Conservation (phyloP, 2,797 vertebrate species). For the Lagodon rhomboides region DNA sequence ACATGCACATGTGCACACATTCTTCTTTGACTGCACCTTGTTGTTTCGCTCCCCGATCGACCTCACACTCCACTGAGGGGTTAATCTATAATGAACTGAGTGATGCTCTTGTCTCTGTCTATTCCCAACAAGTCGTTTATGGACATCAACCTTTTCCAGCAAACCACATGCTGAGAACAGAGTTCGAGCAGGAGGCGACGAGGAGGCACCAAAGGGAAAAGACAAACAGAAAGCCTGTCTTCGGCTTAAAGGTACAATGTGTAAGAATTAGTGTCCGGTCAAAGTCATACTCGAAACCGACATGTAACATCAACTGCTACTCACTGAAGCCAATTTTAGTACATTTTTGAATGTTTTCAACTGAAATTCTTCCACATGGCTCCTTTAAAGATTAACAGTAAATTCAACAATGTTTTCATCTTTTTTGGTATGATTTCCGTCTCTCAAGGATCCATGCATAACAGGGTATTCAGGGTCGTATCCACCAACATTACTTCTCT, state of each 20-base stretch:
- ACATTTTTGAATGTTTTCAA: too few relatives aligned
- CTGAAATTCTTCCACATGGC: too few relatives aligned
- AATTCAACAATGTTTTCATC: too few relatives aligned
- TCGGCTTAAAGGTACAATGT: background rate
- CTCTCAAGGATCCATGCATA: too few relatives aligned
- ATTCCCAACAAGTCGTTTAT: slow-evolving; percentile 68
- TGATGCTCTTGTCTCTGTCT: slow-evolving; percentile 49
- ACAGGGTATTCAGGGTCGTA: too few relatives aligned
- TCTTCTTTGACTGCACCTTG: slow-evolving; percentile 44
- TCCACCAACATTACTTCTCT: too few relatives aligned
- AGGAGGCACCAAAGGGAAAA: background rate
- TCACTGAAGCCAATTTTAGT: too few relatives aligned
- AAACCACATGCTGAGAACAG: slow-evolving; percentile 38
- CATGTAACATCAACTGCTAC: too few relatives aligned
- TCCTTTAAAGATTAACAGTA: too few relatives aligned
- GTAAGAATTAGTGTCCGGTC: too few relatives aligned
- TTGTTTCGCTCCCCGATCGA: slow-evolving; percentile 66
- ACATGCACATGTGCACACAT: slow-evolving; percentile 10
- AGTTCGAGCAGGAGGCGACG: background rate
- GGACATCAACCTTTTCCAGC: slow-evolving; percentile 51
- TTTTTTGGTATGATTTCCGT: too few relatives aligned
- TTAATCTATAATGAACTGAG: slow-evolving; percentile 77
- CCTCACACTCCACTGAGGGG: slow-evolving; percentile 57
- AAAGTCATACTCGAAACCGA: too few relatives aligned
- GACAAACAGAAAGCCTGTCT: background rate